phyloP scores from a whole-genome alignment of 2,888 invertebrate species.

The Fragum whitleyi region DNA sequence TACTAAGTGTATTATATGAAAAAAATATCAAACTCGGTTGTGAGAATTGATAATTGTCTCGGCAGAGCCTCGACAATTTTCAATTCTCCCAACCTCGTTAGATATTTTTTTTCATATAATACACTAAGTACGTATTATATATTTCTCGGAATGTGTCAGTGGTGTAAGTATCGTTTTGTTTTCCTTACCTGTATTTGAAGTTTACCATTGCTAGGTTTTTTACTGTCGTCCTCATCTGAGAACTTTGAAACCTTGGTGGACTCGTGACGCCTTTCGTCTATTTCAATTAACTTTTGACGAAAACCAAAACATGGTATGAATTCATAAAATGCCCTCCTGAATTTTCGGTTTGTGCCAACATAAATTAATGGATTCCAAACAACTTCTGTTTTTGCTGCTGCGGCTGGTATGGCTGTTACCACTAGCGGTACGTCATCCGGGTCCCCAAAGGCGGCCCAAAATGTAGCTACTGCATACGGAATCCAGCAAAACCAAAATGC shows the following conservation, averaged over 20 bases:
- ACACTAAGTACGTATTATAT: no score
- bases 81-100: no score
- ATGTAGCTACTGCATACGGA: conserved; percentile 77
- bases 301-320: conserved; percentile 60
- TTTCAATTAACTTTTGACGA: neutral
- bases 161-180: no score
- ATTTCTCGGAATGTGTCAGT: no score
- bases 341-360: conserved; percentile 75
- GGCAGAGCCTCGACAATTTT: no score
- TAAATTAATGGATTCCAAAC: conserved; percentile 80
- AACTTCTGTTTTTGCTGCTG: conserved; percentile 74
- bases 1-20: no score
- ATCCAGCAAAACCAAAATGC: conserved; percentile 75
- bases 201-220: neutral
- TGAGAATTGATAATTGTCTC: no score
- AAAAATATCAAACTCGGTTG: no score
- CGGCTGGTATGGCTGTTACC: conserved; percentile 69
- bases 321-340: conserved; percentile 69
- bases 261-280: neutral
- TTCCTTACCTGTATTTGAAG: neutral
- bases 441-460: conserved; percentile 72
- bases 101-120: no score
- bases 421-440: conserved; percentile 61
- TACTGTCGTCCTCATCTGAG: neutral
- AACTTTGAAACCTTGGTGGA: neutral